These are phyloP conservation scores for Sylvicola cinctus DNA, from an alignment of 2,888 invertebrate species.

Conservation along the genomic window DNA sequence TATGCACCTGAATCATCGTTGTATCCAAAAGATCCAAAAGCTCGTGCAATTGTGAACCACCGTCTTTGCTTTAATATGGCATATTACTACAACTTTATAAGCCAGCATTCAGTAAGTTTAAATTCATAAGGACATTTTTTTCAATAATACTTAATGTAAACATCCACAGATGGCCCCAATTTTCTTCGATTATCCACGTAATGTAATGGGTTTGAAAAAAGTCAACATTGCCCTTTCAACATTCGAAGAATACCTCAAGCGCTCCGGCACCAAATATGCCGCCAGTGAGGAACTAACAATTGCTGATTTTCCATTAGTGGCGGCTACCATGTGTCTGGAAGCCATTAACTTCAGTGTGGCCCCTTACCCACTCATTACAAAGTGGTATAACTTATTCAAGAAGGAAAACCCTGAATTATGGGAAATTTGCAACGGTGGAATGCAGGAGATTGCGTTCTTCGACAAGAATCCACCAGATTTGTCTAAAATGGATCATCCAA, in stretches of 20 bases:
- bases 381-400: constrained; percentile 55
- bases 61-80: constrained; percentile 57
- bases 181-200: constrained; percentile 52
- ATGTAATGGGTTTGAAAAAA: constrained; percentile 43
- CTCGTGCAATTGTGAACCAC: constrained; percentile 57
- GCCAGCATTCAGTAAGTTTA: constrained; percentile 36
- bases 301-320: constrained; percentile 50
- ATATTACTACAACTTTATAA: constrained; percentile 50
- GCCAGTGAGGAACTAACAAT: constrained; percentile 50
- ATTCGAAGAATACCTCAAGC: constrained; percentile 44
- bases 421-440: constrained; percentile 43
- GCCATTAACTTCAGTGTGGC: constrained; percentile 43
- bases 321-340: constrained; percentile 52
- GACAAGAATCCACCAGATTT: constrained; percentile 54
- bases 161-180: constrained; percentile 57
- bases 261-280: constrained; percentile 37
- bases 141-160: no score
- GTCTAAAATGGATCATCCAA: constrained; percentile 46
- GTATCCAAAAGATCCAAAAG: constrained; percentile 48
- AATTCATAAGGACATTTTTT: neutral
- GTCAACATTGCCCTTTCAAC: constrained; percentile 40
- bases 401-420: constrained; percentile 42
- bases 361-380: constrained; percentile 32
- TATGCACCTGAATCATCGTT: constrained; percentile 40
- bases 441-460: constrained; percentile 45